phyloP scores from a whole-genome alignment of 2,888 invertebrate genomes.

The Rhaphigaster nebulosa region DNA sequence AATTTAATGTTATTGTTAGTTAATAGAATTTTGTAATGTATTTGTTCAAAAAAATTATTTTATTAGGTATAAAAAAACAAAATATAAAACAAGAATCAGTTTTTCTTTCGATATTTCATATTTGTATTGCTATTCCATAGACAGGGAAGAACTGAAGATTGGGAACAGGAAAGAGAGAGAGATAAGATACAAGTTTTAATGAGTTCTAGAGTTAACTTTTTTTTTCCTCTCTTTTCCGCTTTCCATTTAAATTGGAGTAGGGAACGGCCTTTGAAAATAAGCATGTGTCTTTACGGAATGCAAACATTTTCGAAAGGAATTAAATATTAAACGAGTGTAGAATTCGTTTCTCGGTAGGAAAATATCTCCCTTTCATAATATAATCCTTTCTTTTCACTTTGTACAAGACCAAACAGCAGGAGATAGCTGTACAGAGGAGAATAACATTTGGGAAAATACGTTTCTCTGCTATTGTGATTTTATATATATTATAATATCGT shows the following conservation, averaged over 20 bases:
- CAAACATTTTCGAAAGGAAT: slow-evolving; percentile 7
- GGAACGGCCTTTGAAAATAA: slow-evolving; percentile 17
- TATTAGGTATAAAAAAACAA: too few relatives aligned
- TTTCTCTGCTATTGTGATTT: not conserved
- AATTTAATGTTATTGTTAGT: too few relatives aligned
- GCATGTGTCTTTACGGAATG: not conserved
- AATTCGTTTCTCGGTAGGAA: not conserved
- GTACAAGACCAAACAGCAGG: not conserved
- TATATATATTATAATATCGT: not conserved
- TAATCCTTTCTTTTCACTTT: not conserved
- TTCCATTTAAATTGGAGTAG: slow-evolving; percentile 31
- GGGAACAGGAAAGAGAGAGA: not conserved
- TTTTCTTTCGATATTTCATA: not conserved
- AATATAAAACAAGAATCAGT: not conserved
- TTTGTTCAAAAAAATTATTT: too few relatives aligned
- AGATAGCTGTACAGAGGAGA: not conserved
- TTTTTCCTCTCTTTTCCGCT: not conserved
- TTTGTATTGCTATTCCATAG: not conserved
- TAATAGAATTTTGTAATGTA: too few relatives aligned
- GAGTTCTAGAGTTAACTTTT: slow-evolving; percentile 4
- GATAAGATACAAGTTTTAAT: slow-evolving; percentile 18
- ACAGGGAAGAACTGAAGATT: not conserved
- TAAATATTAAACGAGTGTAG: slow-evolving; percentile 31
- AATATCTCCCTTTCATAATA: slow-evolving; percentile 5
- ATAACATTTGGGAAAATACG: not conserved